Base-by-base conservation (phyloP, 1,140 invertebrate species). In the Rhagoletis pomonella region DNA sequence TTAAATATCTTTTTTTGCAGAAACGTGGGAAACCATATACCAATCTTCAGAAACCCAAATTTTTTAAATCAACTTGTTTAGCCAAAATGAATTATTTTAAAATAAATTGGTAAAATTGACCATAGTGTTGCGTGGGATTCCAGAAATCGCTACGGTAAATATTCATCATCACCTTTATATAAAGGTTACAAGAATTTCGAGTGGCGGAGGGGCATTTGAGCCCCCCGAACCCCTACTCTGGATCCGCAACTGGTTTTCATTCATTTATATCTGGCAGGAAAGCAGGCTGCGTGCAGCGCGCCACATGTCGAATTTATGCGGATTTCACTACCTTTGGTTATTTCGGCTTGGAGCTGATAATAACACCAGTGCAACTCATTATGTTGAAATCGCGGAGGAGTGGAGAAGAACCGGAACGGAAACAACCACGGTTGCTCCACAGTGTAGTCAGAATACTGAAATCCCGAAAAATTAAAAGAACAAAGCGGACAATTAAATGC, bases 291-390 rank as follows among this genome's bases (percentile, higher is more conserved):
- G 67, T 67, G 42, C 39, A 44, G 3, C 67, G 67, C 39, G 42
- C 73, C 73, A 58, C 47, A 55, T 81, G 73, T 55, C 10, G n/a
- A n/a, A 81, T 55, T 81, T 81, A 81, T 81, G 5, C 19, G 47
- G 73, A 81, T 55, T 55, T 81, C 47, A 19, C 42, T 81, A 81
- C 47, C 73, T 81, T 58, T 81, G 73, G 47, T 42, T 44, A 47
- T 77, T 77, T n/a, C 69, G 44, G 44, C 39, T 47, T 77, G 42
- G 17, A 3, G 47, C 17, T 81, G 73, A 14, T 19, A 47, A 81
- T 81, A 50, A 50, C 44, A 29, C 73, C 47, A 19, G n/a, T 55
- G 10, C 73, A 81, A 81, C 73, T 81, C 47, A 81, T 81, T 81
- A 81, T 19, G 73, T 17, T 12, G 42, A n/a, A 19, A 29, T 19